Percentiles rank a stretch among this genome's conserved stretches.
phyloP scores from a whole-genome alignment of 2,113 vertebrate genomes.

The Neopipo cinnamomea region DNA sequence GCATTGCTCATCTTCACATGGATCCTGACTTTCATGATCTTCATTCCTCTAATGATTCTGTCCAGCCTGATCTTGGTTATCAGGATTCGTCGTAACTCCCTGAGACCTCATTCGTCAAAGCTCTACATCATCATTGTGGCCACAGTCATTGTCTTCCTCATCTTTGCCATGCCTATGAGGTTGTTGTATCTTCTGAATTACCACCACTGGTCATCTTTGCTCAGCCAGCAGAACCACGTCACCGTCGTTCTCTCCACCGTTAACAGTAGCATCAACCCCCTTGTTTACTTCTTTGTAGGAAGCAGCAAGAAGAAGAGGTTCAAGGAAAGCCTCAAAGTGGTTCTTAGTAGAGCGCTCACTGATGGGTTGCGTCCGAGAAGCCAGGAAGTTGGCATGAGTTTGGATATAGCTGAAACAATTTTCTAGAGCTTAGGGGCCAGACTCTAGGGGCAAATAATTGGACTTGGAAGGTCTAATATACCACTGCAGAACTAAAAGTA shows the following conservation, averaged over 20 bases:
- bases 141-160: slow-evolving; percentile 73
- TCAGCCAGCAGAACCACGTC: slow-evolving; percentile 51
- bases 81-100: slow-evolving; percentile 69
- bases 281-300: slow-evolving; percentile 80
- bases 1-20: slow-evolving; percentile 72
- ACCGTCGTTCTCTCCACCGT: slow-evolving; percentile 73
- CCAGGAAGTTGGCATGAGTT: slow-evolving; percentile 39
- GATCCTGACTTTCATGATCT: slow-evolving; percentile 74
- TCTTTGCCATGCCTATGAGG: slow-evolving; percentile 75
- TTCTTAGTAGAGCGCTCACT: slow-evolving; percentile 75
- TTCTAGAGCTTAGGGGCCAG: slow-evolving; percentile 38
- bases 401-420: slow-evolving; percentile 57
- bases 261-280: slow-evolving; percentile 79
- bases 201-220: slow-evolving; percentile 65
- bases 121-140: slow-evolving; percentile 74
- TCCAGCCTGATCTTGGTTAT: slow-evolving; percentile 73
- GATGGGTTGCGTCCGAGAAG: slow-evolving; percentile 64
- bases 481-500: background rate
- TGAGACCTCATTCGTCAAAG: slow-evolving; percentile 72
- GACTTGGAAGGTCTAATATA: background rate
- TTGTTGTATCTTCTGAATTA: slow-evolving; percentile 73
- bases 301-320: slow-evolving; percentile 77
- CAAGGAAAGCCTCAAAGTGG: slow-evolving; percentile 75
- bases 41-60: slow-evolving; percentile 76
- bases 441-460: background rate